phyloP scores from a whole-genome alignment of 2,888 invertebrate species.

The Pyrrhia umbra region DNA sequence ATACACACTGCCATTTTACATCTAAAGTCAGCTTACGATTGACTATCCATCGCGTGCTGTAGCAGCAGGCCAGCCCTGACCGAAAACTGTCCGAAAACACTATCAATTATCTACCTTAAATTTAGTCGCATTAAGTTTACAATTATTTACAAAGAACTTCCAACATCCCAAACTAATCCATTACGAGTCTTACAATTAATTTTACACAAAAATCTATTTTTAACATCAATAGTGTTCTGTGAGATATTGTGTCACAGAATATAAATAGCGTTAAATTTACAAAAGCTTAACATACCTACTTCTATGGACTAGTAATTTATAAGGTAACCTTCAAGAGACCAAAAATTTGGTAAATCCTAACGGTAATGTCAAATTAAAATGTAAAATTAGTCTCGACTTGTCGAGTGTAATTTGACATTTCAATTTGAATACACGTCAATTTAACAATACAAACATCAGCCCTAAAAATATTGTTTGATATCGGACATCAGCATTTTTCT shows the following conservation, averaged over 20 bases:
- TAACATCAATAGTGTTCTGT: conserved; percentile 64
- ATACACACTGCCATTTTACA: conserved; percentile 64
- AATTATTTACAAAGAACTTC: conserved; percentile 78
- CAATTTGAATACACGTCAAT: conserved; percentile 37
- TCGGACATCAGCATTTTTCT: conserved; percentile 56
- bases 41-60: conserved; percentile 61
- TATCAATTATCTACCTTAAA: conserved; percentile 72
- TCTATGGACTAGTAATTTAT: conserved; percentile 84
- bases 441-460: conserved; percentile 24
- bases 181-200: conserved; percentile 62
- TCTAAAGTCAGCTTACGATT: conserved; percentile 48
- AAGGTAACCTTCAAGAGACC: conserved; percentile 82
- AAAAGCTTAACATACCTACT: conserved; percentile 78
- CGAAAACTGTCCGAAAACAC: conserved; percentile 53
- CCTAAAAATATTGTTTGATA: conserved; percentile 49
- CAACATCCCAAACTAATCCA: conserved; percentile 58
- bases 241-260: conserved; percentile 52
- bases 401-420: conserved; percentile 42
- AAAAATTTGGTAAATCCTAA: conserved; percentile 63
- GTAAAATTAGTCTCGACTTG: conserved; percentile 15
- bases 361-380: conserved; percentile 45
- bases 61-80: conserved; percentile 54
- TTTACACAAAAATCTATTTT: conserved; percentile 66
- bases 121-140: conserved; percentile 67
- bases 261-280: conserved; percentile 75